Conservation (phyloP, 2,888 invertebrate species). For the Eupithecia pulchellata region DNA sequence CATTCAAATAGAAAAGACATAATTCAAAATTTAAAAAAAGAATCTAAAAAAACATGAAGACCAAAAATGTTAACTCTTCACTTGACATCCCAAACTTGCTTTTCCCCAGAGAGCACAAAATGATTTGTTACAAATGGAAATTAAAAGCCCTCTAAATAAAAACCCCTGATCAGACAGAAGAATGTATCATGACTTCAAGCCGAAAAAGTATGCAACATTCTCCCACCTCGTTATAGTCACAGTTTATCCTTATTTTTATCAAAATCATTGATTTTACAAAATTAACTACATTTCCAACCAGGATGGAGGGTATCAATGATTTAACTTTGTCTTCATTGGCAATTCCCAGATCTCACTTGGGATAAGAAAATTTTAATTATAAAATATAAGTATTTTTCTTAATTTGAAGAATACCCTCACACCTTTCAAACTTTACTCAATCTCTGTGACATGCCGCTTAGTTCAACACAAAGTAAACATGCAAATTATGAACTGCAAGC, state of each 20-base stretch:
- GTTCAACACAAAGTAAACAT: conserved; percentile 42
- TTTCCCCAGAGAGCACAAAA: conserved; percentile 72
- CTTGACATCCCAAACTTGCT: conserved; percentile 74
- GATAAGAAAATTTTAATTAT: conserved; percentile 54
- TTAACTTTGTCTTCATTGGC: conserved; percentile 29
- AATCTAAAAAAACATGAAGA: conserved; percentile 44
- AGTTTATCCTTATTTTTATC: conserved; percentile 46
- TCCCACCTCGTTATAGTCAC: conserved; percentile 73
- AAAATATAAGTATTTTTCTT: conserved; percentile 58
- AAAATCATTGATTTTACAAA: conserved; percentile 37
- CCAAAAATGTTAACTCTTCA: conserved; percentile 77
- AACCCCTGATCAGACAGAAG: conserved; percentile 63
- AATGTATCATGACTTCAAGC: conserved; percentile 74
- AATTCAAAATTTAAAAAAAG: neutral
- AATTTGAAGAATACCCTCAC: conserved; percentile 47
- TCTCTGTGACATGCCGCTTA: conserved; percentile 66
- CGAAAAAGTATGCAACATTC: conserved; percentile 70
- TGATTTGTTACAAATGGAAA: conserved; percentile 54
- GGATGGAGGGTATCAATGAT: conserved; percentile 47
- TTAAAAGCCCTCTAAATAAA: conserved; percentile 64
- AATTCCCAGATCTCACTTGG: conserved; percentile 44
- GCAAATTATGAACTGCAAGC: conserved; percentile 34
- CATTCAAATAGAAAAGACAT: neutral
- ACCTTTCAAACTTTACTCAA: conserved; percentile 40
- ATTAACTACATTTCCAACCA: conserved; percentile 46